Base-by-base conservation (phyloP, 1,140 invertebrate genomes). In the Cyrtorhinus lividipennis region DNA sequence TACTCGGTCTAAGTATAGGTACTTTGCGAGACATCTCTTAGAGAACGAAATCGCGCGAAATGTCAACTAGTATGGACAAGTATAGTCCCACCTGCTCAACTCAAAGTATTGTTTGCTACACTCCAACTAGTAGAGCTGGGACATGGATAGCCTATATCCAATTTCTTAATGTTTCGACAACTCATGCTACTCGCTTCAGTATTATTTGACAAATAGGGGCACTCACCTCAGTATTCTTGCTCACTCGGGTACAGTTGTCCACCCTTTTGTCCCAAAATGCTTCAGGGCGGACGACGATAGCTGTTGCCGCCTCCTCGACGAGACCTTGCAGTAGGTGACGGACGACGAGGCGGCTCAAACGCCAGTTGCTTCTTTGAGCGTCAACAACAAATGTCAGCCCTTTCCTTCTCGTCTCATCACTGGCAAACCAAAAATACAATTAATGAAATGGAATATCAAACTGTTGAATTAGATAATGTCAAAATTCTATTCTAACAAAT, bases 261-360 rank as follows among this genome's bases (percentile, higher is more conserved):
- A 86, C 82, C n/a, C 78, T 72, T 67, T 84, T 85, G 70, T 86
- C 83, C 84, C 84, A 86, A 72, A 86, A 86, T 10, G 80, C 81
- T 67, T 86, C 84, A 2, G 82, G 81, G 64, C 83, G 76, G 44
- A 86, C 72, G 57, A 84, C 81, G 68, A 85, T 77, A 56, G 84
- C 72, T 26, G 76, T 76, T 62, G 77, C 74, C 18, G 78, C 71
- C 63, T 79, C 76, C 30, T 57, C 63, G 2, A 44, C 62, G 12
- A 66, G 48, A 18, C 60, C 59, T 48, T 75, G 71, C 59, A 76
- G 76, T 30, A 83, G 73, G 61, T 78, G 75, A 15, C 81, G 76
- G 61, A 83, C 80, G 67, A 78, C 80, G n/a, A 78, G 76, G 62
- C 82, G 73, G 23, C 82, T 80, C 27, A 81, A 73, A 38, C 82